phyloP scores from a whole-genome alignment of 2,113 vertebrate species.

The Oncorhynchus kisutch region DNA sequence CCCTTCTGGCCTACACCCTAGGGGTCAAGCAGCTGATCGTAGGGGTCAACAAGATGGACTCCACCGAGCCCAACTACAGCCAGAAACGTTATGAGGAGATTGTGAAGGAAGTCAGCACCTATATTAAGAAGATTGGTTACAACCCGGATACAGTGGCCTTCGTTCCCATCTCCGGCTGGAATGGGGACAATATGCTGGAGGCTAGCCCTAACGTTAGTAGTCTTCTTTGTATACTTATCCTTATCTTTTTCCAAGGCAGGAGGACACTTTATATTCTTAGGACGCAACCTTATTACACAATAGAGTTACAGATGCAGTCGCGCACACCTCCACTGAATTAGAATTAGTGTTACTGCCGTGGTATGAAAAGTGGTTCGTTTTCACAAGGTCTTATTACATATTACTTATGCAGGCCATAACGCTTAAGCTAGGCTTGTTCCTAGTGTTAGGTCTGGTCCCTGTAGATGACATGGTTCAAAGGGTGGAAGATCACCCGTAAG shows the following conservation, averaged over 20 bases:
- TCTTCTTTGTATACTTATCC: neutral
- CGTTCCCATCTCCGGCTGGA: constrained; percentile 93
- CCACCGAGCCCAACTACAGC: constrained; percentile 92
- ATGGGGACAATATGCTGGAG: constrained; percentile 94
- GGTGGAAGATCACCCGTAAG: constrained; percentile 90
- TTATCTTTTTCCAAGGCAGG: neutral
- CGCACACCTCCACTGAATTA: too few species aligned
- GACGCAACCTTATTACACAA: neutral
- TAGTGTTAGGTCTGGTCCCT: neutral
- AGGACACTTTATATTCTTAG: neutral
- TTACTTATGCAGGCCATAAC: too few species aligned
- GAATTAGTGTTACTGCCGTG: too few species aligned
- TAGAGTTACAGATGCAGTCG: too few species aligned
- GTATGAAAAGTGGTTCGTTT: too few species aligned
- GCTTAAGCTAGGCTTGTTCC: too few species aligned
- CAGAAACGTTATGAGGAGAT: constrained; percentile 95
- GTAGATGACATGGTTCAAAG: constrained; percentile 95
- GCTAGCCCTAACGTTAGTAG: constrained; percentile 88
- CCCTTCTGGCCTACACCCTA: constrained; percentile 87
- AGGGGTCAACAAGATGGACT: constrained; percentile 94
- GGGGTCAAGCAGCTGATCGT: constrained; percentile 92
- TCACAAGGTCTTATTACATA: too few species aligned
- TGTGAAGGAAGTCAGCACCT: constrained; percentile 94
- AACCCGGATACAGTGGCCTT: constrained; percentile 92
- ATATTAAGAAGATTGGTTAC: constrained; percentile 96